phyloP scores from a whole-genome alignment of 2,888 invertebrate species.

The Bellardia pandia region DNA sequence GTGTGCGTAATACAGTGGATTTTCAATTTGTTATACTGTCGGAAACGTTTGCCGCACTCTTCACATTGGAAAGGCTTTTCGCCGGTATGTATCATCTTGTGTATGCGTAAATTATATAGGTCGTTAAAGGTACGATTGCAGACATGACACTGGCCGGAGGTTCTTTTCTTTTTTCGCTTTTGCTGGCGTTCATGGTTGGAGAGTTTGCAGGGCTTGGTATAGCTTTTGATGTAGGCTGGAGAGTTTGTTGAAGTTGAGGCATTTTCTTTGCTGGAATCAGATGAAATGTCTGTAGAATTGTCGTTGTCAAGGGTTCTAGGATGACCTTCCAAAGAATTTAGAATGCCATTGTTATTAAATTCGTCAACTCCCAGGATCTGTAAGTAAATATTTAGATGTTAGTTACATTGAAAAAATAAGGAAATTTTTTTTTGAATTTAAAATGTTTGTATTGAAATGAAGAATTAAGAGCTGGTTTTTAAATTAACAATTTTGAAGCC shows the following conservation, averaged over 20 bases:
- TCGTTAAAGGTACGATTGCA: slow-evolving; percentile 78
- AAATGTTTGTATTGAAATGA: too few relatives aligned
- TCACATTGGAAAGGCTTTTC: slow-evolving; percentile 79
- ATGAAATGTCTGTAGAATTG: background rate
- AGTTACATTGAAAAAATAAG: too few relatives aligned
- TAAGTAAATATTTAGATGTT: background rate
- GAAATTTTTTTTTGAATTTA: too few relatives aligned
- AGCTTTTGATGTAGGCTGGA: background rate
- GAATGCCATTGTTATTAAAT: background rate
- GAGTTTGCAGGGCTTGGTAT: background rate
- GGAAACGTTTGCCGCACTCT: slow-evolving; percentile 80
- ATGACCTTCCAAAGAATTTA: slow-evolving; percentile 22
- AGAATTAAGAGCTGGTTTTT: too few relatives aligned
- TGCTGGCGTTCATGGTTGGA: background rate
- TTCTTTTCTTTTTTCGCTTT: slow-evolving; percentile 72
- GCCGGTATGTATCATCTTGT: slow-evolving; percentile 81
- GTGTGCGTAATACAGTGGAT: slow-evolving; percentile 80
- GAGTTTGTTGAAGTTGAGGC: too few relatives aligned
- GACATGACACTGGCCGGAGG: slow-evolving; percentile 75
- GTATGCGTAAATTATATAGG: slow-evolving; percentile 79
- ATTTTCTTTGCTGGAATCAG: slow-evolving; percentile 1
- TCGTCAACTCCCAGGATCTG: slow-evolving; percentile 42
- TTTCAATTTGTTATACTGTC: slow-evolving; percentile 79
- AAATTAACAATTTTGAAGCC: too few relatives aligned
- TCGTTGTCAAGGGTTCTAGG: background rate